Percentiles rank a stretch among this genome's conserved stretches.
Evolutionary conservation across 2,888 invertebrate species (phyloP).

Genomic region (Drosophila quasianomalipes): DNA sequence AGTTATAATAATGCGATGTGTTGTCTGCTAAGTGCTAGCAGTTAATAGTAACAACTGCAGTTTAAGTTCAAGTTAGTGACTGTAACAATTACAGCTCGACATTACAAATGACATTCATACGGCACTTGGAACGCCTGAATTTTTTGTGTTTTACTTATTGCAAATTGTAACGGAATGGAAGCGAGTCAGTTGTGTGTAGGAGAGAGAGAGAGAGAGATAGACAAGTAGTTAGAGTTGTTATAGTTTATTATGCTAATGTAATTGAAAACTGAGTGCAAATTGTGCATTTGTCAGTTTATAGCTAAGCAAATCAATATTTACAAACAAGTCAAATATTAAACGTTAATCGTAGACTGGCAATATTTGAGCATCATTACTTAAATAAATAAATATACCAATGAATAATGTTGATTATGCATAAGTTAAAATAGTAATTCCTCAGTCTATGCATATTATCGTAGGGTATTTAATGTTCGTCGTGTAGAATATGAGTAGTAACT

Average conservation of each 20-base stretch:
- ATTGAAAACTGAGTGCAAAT: neutral
- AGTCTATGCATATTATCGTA: neutral
- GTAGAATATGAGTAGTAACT: neutral
- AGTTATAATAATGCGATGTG: too few species aligned
- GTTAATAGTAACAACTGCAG: slow-evolving; percentile 32
- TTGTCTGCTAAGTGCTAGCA: slow-evolving; percentile 9
- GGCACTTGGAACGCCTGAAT: neutral
- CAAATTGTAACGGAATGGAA: neutral
- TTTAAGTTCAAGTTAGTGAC: slow-evolving; percentile 26
- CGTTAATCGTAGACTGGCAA: neutral
- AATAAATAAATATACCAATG: neutral
- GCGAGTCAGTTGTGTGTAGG: neutral
- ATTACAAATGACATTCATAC: slow-evolving; percentile 60
- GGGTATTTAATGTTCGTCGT: neutral
- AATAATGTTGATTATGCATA: neutral
- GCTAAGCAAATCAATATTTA: neutral
- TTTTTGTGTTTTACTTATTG: neutral
- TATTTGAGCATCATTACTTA: neutral
- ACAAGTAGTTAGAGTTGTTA: neutral
- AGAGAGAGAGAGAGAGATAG: neutral
- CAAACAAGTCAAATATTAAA: neutral
- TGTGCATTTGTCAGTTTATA: neutral
- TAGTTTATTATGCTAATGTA: neutral
- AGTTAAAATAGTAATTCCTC: neutral
- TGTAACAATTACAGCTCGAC: slow-evolving; percentile 34